Percentiles rank a stretch among this genome's conserved stretches.
Evolutionary conservation across 2,113 vertebrate species (phyloP).

Genomic region (Cryptoleucopteryx plumbea): DNA sequence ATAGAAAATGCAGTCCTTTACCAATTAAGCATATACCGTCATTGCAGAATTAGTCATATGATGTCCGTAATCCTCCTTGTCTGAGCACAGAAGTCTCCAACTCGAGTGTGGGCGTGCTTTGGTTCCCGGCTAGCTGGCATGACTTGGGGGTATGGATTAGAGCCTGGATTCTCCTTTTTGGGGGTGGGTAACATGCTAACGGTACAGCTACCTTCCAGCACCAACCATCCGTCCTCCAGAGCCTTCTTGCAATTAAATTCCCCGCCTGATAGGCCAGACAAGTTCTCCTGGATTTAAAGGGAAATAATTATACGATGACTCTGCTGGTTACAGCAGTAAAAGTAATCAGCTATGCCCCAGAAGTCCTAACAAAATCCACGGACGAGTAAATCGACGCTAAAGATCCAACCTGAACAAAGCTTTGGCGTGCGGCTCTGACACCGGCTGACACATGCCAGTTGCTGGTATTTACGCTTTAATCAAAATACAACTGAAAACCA

Average conservation of each 20-base stretch:
- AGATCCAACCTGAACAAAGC: not conserved
- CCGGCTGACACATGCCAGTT: not conserved
- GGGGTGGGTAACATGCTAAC: not conserved
- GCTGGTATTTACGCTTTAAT: not conserved
- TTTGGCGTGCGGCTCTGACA: not conserved
- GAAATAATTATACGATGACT: not conserved
- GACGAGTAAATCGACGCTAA: not conserved
- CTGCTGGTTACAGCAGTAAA: not conserved
- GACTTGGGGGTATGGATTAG: not conserved
- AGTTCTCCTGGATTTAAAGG: not conserved
- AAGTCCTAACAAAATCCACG: not conserved
- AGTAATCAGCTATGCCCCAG: not conserved
- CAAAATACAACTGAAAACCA: not conserved
- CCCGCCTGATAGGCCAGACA: not conserved
- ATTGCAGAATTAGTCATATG: slow-evolving; percentile 3
- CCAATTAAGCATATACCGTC: not conserved
- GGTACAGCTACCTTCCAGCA: not conserved
- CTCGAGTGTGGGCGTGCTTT: fast-evolving
- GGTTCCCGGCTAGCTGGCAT: not conserved
- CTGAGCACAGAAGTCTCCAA: not conserved
- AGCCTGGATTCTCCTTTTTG: not conserved
- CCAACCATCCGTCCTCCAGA: fast-evolving
- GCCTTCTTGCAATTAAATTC: not conserved
- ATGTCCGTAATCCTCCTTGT: not conserved
- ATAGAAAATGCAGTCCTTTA: not conserved